These are phyloP conservation scores for Catostomus latipinnis DNA, from an alignment of 2,797 vertebrate genomes.

Conservation along the genomic window DNA sequence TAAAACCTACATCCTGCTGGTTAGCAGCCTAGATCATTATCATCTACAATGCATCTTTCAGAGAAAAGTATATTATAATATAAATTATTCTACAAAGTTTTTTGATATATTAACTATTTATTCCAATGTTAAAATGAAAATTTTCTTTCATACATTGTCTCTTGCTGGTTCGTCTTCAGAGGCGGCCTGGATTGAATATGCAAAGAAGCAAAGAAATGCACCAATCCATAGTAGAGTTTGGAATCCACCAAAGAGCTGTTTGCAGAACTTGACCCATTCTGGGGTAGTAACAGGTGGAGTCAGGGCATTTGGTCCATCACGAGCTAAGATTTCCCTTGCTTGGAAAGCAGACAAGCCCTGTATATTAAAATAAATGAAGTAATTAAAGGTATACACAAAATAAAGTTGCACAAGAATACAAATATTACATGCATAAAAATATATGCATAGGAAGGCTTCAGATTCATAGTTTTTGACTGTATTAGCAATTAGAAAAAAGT, in stretches of 20 bases:
- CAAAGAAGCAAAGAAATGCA: conserved; percentile 92
- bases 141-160: conserved; percentile 82
- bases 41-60: not conserved
- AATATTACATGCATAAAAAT: not conserved
- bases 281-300: conserved; percentile 96
- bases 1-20: too few relatives aligned
- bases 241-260: conserved; percentile 95
- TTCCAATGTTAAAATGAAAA: not conserved
- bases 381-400: not conserved
- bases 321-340: conserved; percentile 88
- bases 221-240: conserved; percentile 96
- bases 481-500: too few relatives aligned
- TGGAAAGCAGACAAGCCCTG: conserved; percentile 86
- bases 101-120: not conserved
- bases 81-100: not conserved
- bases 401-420: not conserved
- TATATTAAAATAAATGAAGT: not conserved
- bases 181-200: conserved; percentile 85
- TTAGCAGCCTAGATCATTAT: not conserved
- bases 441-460: not conserved
- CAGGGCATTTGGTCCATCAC: conserved; percentile 92
- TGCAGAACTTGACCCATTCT: conserved; percentile 97
- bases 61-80: not conserved
- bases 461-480: not conserved
- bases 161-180: conserved; percentile 85